Base-by-base conservation (phyloP, 2,888 invertebrate genomes). In the Philonicus albiceps region DNA sequence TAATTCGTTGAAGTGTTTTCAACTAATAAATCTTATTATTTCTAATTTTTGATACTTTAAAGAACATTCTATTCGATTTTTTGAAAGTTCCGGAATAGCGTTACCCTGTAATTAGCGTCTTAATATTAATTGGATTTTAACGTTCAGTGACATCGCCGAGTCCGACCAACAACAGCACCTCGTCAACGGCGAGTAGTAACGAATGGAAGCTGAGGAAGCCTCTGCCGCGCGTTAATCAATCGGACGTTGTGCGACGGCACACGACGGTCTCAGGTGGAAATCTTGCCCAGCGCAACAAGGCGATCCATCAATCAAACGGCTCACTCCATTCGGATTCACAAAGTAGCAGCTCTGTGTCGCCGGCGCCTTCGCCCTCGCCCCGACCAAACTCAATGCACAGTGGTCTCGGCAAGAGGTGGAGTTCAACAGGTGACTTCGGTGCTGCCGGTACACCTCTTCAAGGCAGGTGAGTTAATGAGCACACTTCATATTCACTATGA, bases 271-370 rank as follows among this genome's bases (percentile, higher is more conserved):
- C 90, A 89, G 87, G 89, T 89, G 7, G 88, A 89, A 90, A 64
- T 76, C 96, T 91, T 94, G 96, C 90, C 95, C 96, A 31, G 95
- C 96, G 13, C 96, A 96, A 88, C 91, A 88, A 89, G 72, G 49
- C 64, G 19, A 88, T 88, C 22, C 96, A 97, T 92, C 96, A 97
- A 91, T 96, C 96, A 1, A 96, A 96, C 78, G 96, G 96, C 22
- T 96, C 96, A 2, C 93, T 96, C 80, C 96, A 97, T 92, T 96
- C 96, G 81, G 96, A 96, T 92, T 96, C 96, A 87, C 96, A 96
- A 7, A 96, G 96, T 90, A 96, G 96, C 7, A 96, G 96, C 89
- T 96, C 96, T 83, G 95, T 96, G 86, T 96, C 96, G n/a, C 97
- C 97, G 8, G 95, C 96, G 88, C 96, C 97, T 22, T 95, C 95